A percentile compares a stretch with the other conserved stretches of the same genome.
These are phyloP conservation scores for Darevskia mixta DNA, from an alignment of 2,797 vertebrate species.

Conservation along the genomic window DNA sequence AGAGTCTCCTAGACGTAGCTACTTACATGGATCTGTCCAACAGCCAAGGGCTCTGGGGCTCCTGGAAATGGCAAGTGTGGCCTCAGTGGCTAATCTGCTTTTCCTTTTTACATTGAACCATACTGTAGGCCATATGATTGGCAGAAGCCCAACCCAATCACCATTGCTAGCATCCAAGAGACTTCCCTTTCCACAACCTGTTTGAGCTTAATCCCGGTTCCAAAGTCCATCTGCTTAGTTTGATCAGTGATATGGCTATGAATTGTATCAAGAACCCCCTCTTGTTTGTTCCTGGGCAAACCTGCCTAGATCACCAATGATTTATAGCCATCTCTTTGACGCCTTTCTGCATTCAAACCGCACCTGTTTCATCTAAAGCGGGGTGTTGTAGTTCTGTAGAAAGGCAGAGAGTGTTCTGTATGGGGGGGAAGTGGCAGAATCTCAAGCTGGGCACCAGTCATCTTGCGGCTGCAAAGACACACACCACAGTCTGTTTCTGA, in stretches of 20 bases:
- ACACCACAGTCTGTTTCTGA: too few relatives aligned
- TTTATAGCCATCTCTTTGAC: not conserved
- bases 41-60: too few relatives aligned
- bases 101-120: not conserved
- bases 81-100: not conserved
- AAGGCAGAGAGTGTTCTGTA: not conserved
- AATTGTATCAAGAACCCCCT: not conserved
- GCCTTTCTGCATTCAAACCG: not conserved
- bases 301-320: not conserved
- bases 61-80: not conserved
- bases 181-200: too few relatives aligned
- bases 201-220: not conserved
- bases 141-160: not conserved
- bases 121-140: not conserved
- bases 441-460: too few relatives aligned
- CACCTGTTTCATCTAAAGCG: not conserved
- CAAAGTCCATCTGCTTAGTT: slow-evolving; percentile 33
- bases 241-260: slow-evolving; percentile 5
- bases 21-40: not conserved
- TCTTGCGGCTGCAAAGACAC: not conserved
- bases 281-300: not conserved
- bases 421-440: not conserved
- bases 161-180: not conserved
- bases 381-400: too few relatives aligned
- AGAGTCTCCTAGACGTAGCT: not conserved